Evolutionary conservation across 2,888 invertebrate genomes (phyloP).

Genomic region (Drosophila dives): DNA sequence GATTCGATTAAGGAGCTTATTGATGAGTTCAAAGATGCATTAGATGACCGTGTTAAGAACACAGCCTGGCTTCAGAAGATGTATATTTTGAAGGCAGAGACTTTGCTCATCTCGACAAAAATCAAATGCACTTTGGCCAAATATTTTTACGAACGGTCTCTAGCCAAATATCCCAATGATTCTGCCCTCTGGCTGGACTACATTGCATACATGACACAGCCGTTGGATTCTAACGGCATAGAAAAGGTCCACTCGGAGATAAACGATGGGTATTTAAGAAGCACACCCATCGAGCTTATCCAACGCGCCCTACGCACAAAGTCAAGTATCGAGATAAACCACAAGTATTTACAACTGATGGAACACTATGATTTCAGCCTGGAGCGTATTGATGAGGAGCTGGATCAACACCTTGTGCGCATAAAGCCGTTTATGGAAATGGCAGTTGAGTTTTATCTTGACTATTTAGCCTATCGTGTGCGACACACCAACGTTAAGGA

Average conservation of each 20-base stretch:
- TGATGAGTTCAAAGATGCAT: conserved; percentile 25
- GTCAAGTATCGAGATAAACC: conserved; percentile 40
- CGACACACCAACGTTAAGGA: conserved; percentile 86
- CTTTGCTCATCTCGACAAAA: not conserved
- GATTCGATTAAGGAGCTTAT: conserved; percentile 11
- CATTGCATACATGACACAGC: conserved; percentile 33
- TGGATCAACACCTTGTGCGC: conserved; percentile 19
- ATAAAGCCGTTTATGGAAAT: conserved; percentile 22
- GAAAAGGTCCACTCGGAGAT: not conserved
- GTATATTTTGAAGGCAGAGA: conserved; percentile 9
- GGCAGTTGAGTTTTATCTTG: conserved; percentile 83
- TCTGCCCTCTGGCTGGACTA: conserved; percentile 54
- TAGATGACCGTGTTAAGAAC: conserved; percentile 12
- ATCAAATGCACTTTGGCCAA: conserved; percentile 40
- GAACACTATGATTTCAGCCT: conserved; percentile 24
- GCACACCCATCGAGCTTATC: conserved; percentile 30
- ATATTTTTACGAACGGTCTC: conserved; percentile 45
- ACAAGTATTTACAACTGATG: conserved; percentile 50
- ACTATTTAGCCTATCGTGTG: conserved; percentile 91
- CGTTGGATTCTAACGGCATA: not conserved
- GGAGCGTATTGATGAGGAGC: conserved; percentile 24
- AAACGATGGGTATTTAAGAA: conserved; percentile 40
- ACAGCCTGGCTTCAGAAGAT: conserved; percentile 28
- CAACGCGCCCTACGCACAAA: conserved; percentile 22
- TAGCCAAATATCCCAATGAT: conserved; percentile 42